A percentile compares a stretch with the other conserved stretches of the same genome.
Evolutionary conservation across 2,113 vertebrate species (phyloP).

Genomic region (Zonotrichia leucophrys): DNA sequence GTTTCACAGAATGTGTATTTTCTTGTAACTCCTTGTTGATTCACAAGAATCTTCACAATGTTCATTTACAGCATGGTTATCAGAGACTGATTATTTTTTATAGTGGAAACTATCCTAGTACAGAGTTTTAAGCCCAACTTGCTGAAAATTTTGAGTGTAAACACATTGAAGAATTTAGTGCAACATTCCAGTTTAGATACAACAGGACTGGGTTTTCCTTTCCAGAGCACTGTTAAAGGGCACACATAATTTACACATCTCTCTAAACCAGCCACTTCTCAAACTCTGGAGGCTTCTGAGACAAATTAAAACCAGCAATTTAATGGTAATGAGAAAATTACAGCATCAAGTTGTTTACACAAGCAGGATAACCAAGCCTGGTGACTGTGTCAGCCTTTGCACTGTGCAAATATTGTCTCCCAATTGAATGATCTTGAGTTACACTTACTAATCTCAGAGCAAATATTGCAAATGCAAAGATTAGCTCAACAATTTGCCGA

Average conservation of each 20-base stretch:
- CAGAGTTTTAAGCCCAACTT: neutral
- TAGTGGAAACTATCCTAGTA: neutral
- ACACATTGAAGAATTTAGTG: neutral
- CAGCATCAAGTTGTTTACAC: constrained; percentile 12
- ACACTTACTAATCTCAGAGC: neutral
- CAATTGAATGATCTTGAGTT: neutral
- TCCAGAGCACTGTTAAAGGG: neutral
- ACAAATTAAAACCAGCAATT: constrained; percentile 2
- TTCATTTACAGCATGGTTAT: neutral
- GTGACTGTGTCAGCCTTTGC: neutral
- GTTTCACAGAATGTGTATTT: neutral
- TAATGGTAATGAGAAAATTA: constrained; percentile 37
- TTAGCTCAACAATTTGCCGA: neutral
- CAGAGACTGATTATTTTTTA: neutral
- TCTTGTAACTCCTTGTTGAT: neutral
- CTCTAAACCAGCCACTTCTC: neutral
- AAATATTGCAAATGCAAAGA: neutral
- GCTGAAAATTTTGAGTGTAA: neutral
- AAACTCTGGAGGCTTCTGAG: neutral
- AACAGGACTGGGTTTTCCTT: neutral
- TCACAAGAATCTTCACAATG: neutral
- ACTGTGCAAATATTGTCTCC: neutral
- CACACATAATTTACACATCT: neutral
- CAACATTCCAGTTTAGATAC: neutral
- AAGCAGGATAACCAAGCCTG: neutral